phyloP scores from a whole-genome alignment of 2,888 invertebrate genomes.

The Agonopterix alstromeriana region DNA sequence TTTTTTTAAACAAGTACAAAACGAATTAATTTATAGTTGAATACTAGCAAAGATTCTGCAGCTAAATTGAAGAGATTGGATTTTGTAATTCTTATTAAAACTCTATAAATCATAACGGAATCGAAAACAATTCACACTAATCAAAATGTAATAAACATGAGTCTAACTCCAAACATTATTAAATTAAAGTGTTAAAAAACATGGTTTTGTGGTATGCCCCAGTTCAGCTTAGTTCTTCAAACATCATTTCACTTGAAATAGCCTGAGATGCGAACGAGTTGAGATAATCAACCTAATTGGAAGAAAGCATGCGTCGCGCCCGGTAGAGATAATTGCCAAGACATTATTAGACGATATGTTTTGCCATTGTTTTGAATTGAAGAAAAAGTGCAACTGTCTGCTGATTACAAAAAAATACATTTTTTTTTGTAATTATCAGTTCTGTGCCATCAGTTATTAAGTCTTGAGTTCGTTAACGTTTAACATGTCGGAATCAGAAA shows the following conservation, averaged over 20 bases:
- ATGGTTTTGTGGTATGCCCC: constrained; percentile 4
- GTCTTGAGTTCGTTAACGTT: too few relatives aligned
- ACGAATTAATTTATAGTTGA: too few relatives aligned
- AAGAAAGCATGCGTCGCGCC: constrained; percentile 24
- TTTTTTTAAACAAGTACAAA: too few relatives aligned
- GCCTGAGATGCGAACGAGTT: constrained; percentile 3
- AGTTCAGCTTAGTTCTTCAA: constrained; percentile 1
- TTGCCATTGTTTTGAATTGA: background rate
- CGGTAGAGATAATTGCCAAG: constrained; percentile 10
- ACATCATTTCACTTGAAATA: constrained; percentile 2
- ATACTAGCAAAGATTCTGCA: too few relatives aligned
- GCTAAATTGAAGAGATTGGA: too few relatives aligned
- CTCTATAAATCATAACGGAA: too few relatives aligned
- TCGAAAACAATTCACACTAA: background rate
- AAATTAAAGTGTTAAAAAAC: background rate
- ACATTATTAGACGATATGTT: background rate
- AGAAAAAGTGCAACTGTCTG: background rate
- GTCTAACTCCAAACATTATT: background rate
- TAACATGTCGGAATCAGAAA: too few relatives aligned
- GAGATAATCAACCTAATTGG: constrained; percentile 30
- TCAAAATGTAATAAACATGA: constrained; percentile 1
- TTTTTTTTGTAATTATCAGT: too few relatives aligned
- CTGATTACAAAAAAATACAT: background rate
- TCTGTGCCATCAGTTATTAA: too few relatives aligned
- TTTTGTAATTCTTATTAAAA: too few relatives aligned